Evolutionary conservation across 2,797 vertebrate genomes (phyloP).

Genomic region (Pyrocephalus nanus): DNA sequence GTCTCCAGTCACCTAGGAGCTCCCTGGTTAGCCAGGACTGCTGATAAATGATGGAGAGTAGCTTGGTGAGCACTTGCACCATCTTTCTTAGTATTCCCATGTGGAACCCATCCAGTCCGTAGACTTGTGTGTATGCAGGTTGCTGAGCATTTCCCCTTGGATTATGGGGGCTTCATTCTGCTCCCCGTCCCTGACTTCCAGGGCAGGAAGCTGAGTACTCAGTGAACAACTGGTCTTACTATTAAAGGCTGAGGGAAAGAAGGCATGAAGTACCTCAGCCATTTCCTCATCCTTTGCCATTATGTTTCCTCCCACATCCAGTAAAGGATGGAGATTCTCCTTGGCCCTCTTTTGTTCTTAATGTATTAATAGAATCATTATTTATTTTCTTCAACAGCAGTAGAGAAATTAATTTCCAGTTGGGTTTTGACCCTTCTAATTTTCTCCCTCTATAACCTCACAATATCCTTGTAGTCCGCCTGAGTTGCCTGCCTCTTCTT

Average conservation of each 20-base stretch:
- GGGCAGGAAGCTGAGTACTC: neutral
- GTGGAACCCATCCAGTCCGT: neutral
- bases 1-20: neutral
- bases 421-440: neutral
- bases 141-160: neutral
- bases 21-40: neutral
- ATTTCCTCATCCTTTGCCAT: neutral
- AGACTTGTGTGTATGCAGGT: neutral
- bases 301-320: neutral
- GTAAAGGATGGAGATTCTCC: neutral
- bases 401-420: neutral
- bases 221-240: neutral
- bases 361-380: neutral
- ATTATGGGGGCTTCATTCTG: neutral
- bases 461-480: neutral
- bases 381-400: neutral
- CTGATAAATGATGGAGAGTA: neutral
- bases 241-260: neutral
- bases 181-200: neutral
- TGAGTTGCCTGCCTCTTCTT: neutral
- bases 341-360: neutral
- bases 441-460: neutral
- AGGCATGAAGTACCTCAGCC: neutral
- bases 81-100: no score
- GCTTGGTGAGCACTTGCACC: neutral